phyloP scores from a whole-genome alignment of 2,888 invertebrate species.

The Oconnorella tubifera region DNA sequence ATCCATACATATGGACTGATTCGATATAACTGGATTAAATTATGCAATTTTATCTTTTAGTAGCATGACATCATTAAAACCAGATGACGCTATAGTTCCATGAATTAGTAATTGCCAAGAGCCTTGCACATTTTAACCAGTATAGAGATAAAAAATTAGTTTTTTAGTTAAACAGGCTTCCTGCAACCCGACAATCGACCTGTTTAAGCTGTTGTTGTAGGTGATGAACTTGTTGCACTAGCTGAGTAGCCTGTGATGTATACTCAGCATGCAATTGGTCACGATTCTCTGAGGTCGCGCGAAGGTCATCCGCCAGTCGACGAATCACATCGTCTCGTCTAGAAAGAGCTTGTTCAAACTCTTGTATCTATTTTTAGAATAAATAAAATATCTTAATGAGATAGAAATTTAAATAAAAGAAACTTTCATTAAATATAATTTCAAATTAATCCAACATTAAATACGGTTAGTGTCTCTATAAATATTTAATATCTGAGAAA shows the following conservation, averaged over 20 bases:
- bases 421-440: no score
- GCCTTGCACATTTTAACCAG: no score
- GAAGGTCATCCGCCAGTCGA: conserved; percentile 25
- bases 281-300: conserved; percentile 29
- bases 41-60: no score
- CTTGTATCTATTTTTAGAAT: conserved; percentile 22
- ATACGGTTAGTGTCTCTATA: not conserved
- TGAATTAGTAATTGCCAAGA: no score
- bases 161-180: no score
- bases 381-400: not conserved
- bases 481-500: not conserved
- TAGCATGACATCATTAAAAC: no score
- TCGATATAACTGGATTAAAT: no score
- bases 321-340: conserved; percentile 29
- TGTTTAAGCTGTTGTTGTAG: conserved; percentile 47
- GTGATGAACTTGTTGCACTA: conserved; percentile 44
- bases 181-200: conserved; percentile 34
- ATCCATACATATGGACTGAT: no score
- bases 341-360: conserved; percentile 24
- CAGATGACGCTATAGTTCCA: no score
- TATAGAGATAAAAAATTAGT: no score
- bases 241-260: conserved; percentile 35
- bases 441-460: no score
- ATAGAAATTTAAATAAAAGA: no score
- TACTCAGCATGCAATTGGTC: conserved; percentile 38